These are phyloP conservation scores for Carettochelys insculpta DNA, from an alignment of 2,113 vertebrate genomes.

Conservation along the genomic window DNA sequence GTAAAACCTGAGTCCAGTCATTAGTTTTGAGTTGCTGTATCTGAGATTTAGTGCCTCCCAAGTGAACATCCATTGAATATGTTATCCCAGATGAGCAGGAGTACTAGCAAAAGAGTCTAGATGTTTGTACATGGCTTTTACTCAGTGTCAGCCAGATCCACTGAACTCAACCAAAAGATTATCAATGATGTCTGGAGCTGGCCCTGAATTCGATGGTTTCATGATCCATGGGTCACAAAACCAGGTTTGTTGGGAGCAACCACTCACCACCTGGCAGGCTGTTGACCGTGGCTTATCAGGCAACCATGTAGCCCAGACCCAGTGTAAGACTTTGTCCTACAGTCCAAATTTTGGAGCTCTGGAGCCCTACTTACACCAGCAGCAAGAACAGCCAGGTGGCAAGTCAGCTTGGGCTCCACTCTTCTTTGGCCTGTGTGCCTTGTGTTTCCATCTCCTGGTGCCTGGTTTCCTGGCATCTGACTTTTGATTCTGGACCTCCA, in stretches of 20 bases:
- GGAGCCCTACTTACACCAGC: neutral
- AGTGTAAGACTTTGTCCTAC: neutral
- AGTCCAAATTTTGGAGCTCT: neutral
- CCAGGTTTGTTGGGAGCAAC: neutral
- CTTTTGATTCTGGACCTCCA: neutral
- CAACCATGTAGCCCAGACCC: neutral
- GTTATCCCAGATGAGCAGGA: slow-evolving; percentile 57
- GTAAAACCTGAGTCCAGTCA: slow-evolving; percentile 67
- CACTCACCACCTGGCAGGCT: neutral
- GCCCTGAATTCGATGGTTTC: neutral
- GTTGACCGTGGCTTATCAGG: neutral
- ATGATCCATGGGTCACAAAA: neutral
- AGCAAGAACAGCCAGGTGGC: neutral
- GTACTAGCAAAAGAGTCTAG: slow-evolving; percentile 62
- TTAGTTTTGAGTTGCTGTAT: slow-evolving; percentile 61
- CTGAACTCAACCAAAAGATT: slow-evolving; percentile 12
- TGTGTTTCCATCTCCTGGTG: neutral
- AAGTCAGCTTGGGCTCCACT: neutral
- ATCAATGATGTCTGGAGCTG: slow-evolving; percentile 57
- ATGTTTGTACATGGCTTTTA: slow-evolving; percentile 54
- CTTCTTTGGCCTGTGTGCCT: neutral
- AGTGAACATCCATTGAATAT: slow-evolving; percentile 67
- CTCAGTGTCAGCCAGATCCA: slow-evolving; percentile 18
- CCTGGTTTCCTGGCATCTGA: neutral
- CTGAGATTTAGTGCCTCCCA: slow-evolving; percentile 65